phyloP scores from a whole-genome alignment of 2,888 invertebrate species.

The Colletes collaris region DNA sequence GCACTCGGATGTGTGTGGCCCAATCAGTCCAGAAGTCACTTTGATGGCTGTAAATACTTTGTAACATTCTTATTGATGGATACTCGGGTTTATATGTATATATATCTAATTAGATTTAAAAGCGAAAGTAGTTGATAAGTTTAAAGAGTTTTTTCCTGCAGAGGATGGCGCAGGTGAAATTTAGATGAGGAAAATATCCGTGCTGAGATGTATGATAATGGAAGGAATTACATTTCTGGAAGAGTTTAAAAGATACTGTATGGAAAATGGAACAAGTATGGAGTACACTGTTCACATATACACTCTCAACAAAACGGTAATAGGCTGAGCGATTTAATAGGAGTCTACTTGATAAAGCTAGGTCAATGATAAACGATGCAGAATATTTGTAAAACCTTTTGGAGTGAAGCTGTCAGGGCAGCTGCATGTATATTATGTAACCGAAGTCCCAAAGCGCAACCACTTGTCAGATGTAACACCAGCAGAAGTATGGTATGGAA shows the following conservation, averaged over 20 bases:
- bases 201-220: constrained; percentile 25
- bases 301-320: constrained; percentile 14
- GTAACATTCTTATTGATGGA: constrained; percentile 21
- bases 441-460: constrained; percentile 14
- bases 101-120: constrained; percentile 6
- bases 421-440: constrained; percentile 17
- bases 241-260: constrained; percentile 1
- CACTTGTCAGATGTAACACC: neutral
- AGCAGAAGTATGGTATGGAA: constrained; percentile 15
- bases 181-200: constrained; percentile 1
- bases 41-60: constrained; percentile 5
- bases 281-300: constrained; percentile 17
- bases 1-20: constrained; percentile 20
- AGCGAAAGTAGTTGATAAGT: constrained; percentile 1
- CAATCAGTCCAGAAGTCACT: neutral
- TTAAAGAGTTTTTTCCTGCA: constrained; percentile 11
- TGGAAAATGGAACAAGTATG: neutral
- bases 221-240: constrained; percentile 3
- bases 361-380: neutral
- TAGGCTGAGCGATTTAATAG: constrained; percentile 11
- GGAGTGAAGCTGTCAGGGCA: constrained; percentile 9
- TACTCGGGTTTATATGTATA: constrained; percentile 6
- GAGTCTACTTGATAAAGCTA: neutral
- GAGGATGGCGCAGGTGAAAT: constrained; percentile 7
- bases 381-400: neutral